phyloP scores from a whole-genome alignment of 2,113 vertebrate genomes.

The Sciurus niger region DNA sequence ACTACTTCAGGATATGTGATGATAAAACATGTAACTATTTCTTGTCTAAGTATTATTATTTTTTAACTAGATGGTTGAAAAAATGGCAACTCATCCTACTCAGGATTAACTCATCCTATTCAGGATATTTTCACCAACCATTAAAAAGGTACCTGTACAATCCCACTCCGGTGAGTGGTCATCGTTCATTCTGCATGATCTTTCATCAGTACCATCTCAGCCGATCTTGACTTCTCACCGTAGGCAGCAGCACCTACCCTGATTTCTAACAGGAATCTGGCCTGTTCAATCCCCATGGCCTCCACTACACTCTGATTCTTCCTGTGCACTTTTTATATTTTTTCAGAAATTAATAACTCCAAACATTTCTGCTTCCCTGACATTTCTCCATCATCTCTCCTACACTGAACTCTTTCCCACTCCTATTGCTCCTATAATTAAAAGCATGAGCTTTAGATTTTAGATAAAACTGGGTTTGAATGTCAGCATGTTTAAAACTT shows the following conservation, averaged over 20 bases:
- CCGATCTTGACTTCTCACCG: neutral
- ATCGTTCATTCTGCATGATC: neutral
- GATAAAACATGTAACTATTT: conserved; percentile 40
- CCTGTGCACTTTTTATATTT: neutral
- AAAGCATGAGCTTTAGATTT: neutral
- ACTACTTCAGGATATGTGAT: neutral
- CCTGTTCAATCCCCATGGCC: neutral
- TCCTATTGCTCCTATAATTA: neutral
- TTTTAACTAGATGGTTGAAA: neutral
- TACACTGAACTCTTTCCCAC: neutral
- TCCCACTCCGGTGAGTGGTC: neutral
- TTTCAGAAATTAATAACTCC: neutral
- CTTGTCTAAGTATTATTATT: neutral
- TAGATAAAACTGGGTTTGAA: neutral
- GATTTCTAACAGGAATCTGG: neutral
- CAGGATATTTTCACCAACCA: neutral
- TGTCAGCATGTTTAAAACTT: neutral
- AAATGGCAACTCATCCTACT: neutral
- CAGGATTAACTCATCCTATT: neutral
- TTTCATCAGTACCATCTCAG: neutral
- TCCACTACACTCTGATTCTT: neutral
- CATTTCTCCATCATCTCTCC: neutral
- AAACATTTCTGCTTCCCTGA: neutral
- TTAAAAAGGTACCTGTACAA: neutral
- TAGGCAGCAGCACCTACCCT: neutral